Conservation (phyloP, 2,113 vertebrate species). For the Loxodonta africana region DNA sequence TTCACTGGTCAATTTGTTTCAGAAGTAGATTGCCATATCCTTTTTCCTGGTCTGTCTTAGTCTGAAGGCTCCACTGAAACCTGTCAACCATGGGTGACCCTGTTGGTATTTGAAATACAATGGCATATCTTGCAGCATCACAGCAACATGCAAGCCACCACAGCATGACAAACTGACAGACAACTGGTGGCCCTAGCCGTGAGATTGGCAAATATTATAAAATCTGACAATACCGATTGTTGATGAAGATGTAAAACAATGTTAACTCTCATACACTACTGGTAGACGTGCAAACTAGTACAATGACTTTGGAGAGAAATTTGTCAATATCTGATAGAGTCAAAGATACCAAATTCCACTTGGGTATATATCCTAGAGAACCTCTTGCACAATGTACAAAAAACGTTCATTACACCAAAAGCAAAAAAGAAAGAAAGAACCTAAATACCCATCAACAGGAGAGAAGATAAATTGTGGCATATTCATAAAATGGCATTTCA, state of each 20-base stretch:
- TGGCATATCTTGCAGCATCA: too few species aligned
- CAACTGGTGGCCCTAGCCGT: background rate
- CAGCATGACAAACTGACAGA: too few species aligned
- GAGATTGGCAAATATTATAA: background rate
- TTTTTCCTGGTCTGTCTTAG: too few species aligned
- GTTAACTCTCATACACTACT: background rate
- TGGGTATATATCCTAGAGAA: background rate
- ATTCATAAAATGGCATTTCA: background rate
- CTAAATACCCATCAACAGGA: background rate
- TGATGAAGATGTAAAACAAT: background rate
- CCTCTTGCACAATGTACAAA: background rate
- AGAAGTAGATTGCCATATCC: too few species aligned
- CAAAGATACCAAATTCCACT: conserved; percentile 22
- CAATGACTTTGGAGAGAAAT: conserved; percentile 30
- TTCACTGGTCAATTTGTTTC: too few species aligned
- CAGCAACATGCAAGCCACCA: too few species aligned
- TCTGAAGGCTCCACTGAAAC: too few species aligned
- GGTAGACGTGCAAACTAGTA: background rate
- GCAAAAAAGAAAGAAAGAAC: background rate
- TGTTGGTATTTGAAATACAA: too few species aligned
- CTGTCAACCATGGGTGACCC: too few species aligned
- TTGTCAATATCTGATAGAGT: conserved; percentile 16
- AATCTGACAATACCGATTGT: conserved; percentile 1
- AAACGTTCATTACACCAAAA: background rate
- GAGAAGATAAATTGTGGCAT: conserved; percentile 27